Percentiles rank a stretch among this genome's conserved stretches.
These are phyloP conservation scores for Lissocephala sabroskyi DNA, from an alignment of 2,888 invertebrate species.

Conservation along the genomic window DNA sequence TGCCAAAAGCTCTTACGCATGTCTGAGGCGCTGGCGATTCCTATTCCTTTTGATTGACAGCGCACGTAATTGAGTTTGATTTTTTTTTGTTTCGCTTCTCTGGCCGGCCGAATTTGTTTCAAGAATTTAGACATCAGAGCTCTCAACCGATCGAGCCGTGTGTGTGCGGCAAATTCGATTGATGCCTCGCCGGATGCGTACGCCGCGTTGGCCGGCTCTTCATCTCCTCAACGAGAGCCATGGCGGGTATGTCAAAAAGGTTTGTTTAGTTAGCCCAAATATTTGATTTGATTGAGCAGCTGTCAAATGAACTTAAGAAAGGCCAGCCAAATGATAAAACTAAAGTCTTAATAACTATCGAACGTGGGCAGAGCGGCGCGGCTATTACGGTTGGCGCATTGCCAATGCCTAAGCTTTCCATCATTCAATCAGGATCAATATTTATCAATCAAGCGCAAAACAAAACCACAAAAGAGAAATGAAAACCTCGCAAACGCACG, in stretches of 20 bases:
- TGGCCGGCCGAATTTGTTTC: no score
- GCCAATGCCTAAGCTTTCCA: constrained; percentile 58
- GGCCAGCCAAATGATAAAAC: constrained; percentile 19
- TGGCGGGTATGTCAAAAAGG: constrained; percentile 44
- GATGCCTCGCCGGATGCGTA: not conserved
- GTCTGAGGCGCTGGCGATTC: constrained; percentile 43
- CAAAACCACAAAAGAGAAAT: constrained; percentile 1
- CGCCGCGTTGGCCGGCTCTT: not conserved
- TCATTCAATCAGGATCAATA: constrained; percentile 66
- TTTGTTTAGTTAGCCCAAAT: constrained; percentile 62
- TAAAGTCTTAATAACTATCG: constrained; percentile 48
- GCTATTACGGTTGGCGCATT: constrained; percentile 28
- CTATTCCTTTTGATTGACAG: constrained; percentile 62
- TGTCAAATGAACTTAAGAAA: constrained; percentile 42
- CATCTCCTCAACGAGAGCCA: not conserved
- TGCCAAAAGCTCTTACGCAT: constrained; percentile 55
- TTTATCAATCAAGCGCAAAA: constrained; percentile 54
- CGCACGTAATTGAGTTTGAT: constrained; percentile 62
- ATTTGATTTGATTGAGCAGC: constrained; percentile 65
- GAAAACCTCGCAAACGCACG: not conserved
- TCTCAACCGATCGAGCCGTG: no score
- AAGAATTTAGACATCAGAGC: no score
- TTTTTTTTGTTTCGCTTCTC: constrained; percentile 24
- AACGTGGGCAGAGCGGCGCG: no score
- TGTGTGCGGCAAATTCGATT: no score